Base-by-base conservation (phyloP, 2,113 vertebrate species). In the Malurus alboscapulatus region DNA sequence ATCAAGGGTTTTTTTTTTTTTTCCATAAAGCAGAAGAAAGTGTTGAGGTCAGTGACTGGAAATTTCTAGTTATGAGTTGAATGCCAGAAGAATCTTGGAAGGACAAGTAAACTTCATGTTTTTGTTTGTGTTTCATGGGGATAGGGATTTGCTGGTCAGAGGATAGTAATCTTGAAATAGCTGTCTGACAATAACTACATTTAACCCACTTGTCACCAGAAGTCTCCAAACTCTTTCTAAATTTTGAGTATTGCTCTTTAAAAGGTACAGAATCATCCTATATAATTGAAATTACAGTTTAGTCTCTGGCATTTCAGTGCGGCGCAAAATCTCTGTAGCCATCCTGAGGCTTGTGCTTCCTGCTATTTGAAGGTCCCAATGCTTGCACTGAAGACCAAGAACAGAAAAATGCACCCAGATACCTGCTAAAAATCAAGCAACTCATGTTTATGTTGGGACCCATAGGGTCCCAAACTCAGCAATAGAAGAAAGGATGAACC, bases 271-370 rank as follows among this genome's bases (percentile, higher is more conserved):
- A 55, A 45, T 44, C n/a, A 81, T 87, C 58, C 92, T 87, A 80
- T 95, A 83, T 87, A 95, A 97, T 83, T 94, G 94, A 94, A 97
- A 91, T 79, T 84, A 93, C 78, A 96, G 84, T 74, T 50, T 85
- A n/a, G 55, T 73, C 50, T 68, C 63, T 93, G 75, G n/a, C 73
- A 87, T 95, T 87, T 93, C 81, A 84, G 11, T 24, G 14, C n/a
- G 42, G 63, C 87, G 21, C 50, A 91, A 80, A 95, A 87, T 50
- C 59, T 77, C 51, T 61, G 68, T 9, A 59, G 57, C 21, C 34
- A 79, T 26, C 5, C 14, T 50, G 36, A 13, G 32, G 42, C 63
- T 65, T 68, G 34, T n/a, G 16, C 18, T 82, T 87, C 71, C 58
- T 75, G 30, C 21, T 69, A 17, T 47, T 82, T 2, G 5, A 50